A percentile compares a stretch with the other conserved stretches of the same genome.
phyloP scores from a whole-genome alignment of 1,140 invertebrate species.

The Drosophila kanapiae region DNA sequence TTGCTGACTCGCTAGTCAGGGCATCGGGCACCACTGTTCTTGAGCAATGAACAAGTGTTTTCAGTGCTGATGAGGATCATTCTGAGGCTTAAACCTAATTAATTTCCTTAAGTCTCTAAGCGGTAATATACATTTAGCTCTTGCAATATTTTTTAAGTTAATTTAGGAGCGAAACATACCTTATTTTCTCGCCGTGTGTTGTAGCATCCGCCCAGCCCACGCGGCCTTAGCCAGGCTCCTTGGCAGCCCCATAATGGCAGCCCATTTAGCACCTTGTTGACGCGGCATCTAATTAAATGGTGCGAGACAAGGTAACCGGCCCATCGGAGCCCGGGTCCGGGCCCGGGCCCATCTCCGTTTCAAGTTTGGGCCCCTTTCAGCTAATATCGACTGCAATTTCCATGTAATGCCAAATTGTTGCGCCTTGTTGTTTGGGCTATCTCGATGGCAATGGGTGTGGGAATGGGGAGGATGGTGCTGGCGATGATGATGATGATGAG shows the following conservation, averaged over 20 bases:
- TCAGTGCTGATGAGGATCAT: not conserved
- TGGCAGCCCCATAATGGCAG: constrained; percentile 60
- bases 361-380: constrained; percentile 34
- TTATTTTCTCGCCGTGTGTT: not conserved
- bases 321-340: constrained; percentile 16
- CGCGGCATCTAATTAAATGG: constrained; percentile 83
- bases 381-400: constrained; percentile 71
- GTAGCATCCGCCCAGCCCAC: constrained; percentile 43
- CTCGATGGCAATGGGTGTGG: constrained; percentile 31
- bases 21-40: too few relatives aligned
- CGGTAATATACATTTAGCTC: not conserved
- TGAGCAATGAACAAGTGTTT: too few relatives aligned
- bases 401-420: constrained; percentile 81
- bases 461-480: constrained; percentile 16
- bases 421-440: constrained; percentile 61
- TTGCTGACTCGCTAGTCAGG: too few relatives aligned
- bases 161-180: not conserved
- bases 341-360: constrained; percentile 12
- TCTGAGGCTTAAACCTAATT: not conserved
- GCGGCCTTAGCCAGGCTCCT: constrained; percentile 40
- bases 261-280: constrained; percentile 83
- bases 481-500: constrained; percentile 46
- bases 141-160: not conserved
- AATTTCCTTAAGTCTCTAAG: not conserved
- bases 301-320: constrained; percentile 40